Evolutionary conservation across 1,140 invertebrate species (phyloP), one percentile per base, ranked within the genome.

Genomic region (Pentalonia nigronervosa): DNA sequence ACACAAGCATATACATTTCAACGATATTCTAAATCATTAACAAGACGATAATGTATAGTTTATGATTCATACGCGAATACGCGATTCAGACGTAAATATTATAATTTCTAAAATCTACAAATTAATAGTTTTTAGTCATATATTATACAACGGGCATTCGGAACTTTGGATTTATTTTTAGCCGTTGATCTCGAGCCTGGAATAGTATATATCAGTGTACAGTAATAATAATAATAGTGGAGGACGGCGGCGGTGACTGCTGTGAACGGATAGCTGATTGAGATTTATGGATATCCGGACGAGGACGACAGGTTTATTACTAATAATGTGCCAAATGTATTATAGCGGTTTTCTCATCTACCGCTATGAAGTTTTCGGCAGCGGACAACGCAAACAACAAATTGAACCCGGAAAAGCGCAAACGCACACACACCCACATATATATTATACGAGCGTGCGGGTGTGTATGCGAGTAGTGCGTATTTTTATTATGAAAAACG

Each of bases 321-420:
- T 84, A 92, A 92, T 92, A 92, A 92, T 92, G 91, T 83, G 67
- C 76, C 34, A 92, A 92, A 92, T 92, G 76, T 92, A 92, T 92
- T 84, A 48, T 48, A 92, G 60, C 76, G 76, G 83, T 83, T 92
- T 92, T 92, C 91, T 92, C 91, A 84, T 92, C n/a, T 76, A 83
- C 67, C 91, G 17, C 67, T 36, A 36, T 25, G 23, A 83, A 92
- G 67, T 53, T 89, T 84, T 92, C 25, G 34, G n/a, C 23, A 20
- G 90, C 67, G 41, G 90, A 91, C 90, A 67, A 91, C 90, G 60
- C 47, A 11, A 92, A 48, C 50, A 89, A 89, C 91, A 92, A 84
- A 92, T 92, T 92, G 45, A 92, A 92, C n/a, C 47, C 47, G 47
- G 91, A 83, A 92, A 92, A 83, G n/a, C 47, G 2, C 36, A 53